A percentile compares a stretch with the other conserved stretches of the same genome.
phyloP scores from a whole-genome alignment of 2,888 invertebrate genomes.

The Eugnorisma glareosa region DNA sequence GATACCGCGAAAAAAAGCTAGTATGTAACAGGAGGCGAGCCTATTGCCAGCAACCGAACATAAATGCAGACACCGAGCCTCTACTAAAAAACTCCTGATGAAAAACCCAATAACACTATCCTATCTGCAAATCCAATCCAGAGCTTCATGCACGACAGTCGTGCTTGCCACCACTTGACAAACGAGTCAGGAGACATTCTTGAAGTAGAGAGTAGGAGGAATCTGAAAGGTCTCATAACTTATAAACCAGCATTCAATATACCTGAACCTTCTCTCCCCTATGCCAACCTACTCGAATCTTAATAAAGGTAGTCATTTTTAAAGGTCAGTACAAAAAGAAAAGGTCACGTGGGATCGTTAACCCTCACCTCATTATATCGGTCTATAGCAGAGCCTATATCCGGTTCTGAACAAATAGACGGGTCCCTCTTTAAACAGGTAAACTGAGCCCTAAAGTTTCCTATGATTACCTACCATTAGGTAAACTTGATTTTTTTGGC shows the following conservation, averaged over 20 bases:
- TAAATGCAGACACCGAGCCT: background rate
- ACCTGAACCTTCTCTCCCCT: background rate
- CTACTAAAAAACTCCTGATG: background rate
- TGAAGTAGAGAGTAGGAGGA: background rate
- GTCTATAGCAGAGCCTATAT: background rate
- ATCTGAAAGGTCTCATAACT: background rate
- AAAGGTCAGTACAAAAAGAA: constrained; percentile 17
- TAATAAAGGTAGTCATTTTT: background rate
- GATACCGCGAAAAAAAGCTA: too few species aligned
- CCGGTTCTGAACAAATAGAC: constrained; percentile 8
- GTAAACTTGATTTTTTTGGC: background rate
- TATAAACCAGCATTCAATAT: background rate
- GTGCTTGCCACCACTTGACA: background rate
- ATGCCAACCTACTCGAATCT: background rate
- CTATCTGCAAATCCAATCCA: background rate
- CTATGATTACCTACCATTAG: background rate
- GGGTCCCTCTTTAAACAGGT: background rate
- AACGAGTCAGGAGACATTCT: background rate
- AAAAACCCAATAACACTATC: background rate
- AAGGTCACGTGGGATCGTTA: constrained; percentile 9
- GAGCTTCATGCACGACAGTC: background rate
- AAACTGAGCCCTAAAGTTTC: background rate
- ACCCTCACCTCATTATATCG: constrained; percentile 9
- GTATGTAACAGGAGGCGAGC: background rate
- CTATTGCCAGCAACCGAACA: background rate